phyloP scores from a whole-genome alignment of 2,888 invertebrate genomes.

The Embidobia sp. region DNA sequence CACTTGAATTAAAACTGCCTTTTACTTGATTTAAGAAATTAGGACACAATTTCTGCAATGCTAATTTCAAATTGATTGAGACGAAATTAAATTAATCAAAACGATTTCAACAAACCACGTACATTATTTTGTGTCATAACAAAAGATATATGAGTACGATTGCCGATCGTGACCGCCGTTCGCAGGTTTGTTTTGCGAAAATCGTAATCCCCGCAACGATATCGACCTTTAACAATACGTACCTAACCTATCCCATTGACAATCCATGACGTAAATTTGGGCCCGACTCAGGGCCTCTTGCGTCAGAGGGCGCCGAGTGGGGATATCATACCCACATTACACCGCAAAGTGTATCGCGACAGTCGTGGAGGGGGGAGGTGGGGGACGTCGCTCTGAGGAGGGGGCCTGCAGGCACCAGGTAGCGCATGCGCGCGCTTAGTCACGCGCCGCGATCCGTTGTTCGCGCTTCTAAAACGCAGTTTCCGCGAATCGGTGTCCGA shows the following conservation, averaged over 20 bases:
- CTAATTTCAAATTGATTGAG: too few relatives aligned
- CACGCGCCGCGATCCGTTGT: constrained; percentile 56
- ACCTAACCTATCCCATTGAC: constrained; percentile 51
- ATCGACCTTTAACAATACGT: constrained; percentile 31
- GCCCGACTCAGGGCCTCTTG: constrained; percentile 51
- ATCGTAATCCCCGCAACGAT: not conserved
- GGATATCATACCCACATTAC: constrained; percentile 17
- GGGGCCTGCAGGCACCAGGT: constrained; percentile 1
- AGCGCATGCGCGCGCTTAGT: constrained; percentile 58
- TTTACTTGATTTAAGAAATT: too few relatives aligned
- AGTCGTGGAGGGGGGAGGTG: not conserved
- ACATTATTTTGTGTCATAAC: too few relatives aligned
- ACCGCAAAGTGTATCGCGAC: constrained; percentile 42
- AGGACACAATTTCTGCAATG: too few relatives aligned
- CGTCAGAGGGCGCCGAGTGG: constrained; percentile 13
- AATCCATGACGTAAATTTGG: constrained; percentile 52
- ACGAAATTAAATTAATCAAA: too few relatives aligned
- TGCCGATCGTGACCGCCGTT: not conserved
- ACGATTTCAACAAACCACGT: too few relatives aligned
- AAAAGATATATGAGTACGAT: too few relatives aligned
- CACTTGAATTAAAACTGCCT: too few relatives aligned
- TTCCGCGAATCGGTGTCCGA: constrained; percentile 79
- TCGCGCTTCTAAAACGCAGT: constrained; percentile 74
- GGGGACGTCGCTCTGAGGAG: constrained; percentile 7
- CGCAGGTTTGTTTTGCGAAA: not conserved